These are phyloP conservation scores for Spatulosminthurus flaviceps DNA, from an alignment of 2,888 invertebrate species.

Conservation along the genomic window DNA sequence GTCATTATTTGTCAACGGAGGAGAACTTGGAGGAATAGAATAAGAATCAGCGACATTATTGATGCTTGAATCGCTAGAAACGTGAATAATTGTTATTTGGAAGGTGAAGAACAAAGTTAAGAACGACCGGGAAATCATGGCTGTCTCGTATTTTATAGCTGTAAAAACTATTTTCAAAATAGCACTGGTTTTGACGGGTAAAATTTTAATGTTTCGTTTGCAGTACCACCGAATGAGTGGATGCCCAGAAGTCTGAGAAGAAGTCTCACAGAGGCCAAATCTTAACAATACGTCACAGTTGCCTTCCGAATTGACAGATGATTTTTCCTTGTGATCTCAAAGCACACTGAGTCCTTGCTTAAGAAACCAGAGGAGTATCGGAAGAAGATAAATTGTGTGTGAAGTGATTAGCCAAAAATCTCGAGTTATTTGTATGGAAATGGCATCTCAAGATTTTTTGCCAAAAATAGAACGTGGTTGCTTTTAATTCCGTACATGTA, in stretches of 20 bases:
- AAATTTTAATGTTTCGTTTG: too few relatives aligned
- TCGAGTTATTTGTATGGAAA: background rate
- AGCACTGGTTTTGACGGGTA: too few relatives aligned
- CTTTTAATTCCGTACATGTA: background rate
- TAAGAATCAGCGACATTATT: background rate
- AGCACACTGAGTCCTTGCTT: background rate
- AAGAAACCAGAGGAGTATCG: background rate
- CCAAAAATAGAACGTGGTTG: background rate
- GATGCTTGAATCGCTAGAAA: background rate
- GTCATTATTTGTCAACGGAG: background rate
- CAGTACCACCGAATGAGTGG: too few relatives aligned
- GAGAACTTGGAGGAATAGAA: background rate
- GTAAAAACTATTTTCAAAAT: background rate
- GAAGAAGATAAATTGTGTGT: background rate
- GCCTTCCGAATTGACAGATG: background rate
- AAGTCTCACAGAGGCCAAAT: background rate
- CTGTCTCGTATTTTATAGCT: background rate
- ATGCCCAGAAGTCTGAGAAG: too few relatives aligned
- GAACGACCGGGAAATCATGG: background rate
- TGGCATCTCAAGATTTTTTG: background rate
- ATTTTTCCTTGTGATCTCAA: background rate
- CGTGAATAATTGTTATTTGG: background rate
- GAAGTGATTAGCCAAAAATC: background rate
- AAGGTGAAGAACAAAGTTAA: background rate
- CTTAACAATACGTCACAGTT: too few relatives aligned